Evolutionary conservation across 2,113 vertebrate genomes (phyloP).

Genomic region (Hoplias malabaricus): DNA sequence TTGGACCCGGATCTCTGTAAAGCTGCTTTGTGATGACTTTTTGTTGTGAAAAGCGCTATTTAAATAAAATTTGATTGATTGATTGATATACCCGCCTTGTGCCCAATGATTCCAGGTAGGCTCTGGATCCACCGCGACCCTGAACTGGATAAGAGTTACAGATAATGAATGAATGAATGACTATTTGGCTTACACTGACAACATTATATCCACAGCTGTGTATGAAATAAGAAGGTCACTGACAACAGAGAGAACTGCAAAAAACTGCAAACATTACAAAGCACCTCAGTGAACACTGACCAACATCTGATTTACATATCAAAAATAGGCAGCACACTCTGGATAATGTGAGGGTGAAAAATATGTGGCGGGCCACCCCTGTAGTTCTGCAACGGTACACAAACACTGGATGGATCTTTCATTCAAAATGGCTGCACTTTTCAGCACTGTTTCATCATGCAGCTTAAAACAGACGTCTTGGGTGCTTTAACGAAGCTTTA

Average conservation of each 20-base stretch:
- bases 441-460: neutral
- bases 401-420: neutral
- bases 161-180: too few species aligned
- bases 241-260: neutral
- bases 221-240: neutral
- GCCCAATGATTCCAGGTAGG: too few species aligned
- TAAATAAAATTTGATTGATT: too few species aligned
- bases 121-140: too few species aligned
- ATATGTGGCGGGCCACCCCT: neutral
- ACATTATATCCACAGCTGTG: neutral
- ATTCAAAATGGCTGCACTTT: neutral
- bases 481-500: neutral
- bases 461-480: neutral
- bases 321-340: constrained; percentile 18
- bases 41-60: too few species aligned
- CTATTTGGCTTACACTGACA: too few species aligned
- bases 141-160: too few species aligned
- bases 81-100: too few species aligned
- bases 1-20: too few species aligned
- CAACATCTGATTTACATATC: constrained; percentile 39
- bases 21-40: too few species aligned
- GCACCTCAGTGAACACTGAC: constrained; percentile 11
- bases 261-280: constrained; percentile 24
- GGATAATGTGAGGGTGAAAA: constrained; percentile 2
- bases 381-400: constrained; percentile 1